Conservation (phyloP, 2,113 vertebrate species). For the Daubentonia madagascariensis region DNA sequence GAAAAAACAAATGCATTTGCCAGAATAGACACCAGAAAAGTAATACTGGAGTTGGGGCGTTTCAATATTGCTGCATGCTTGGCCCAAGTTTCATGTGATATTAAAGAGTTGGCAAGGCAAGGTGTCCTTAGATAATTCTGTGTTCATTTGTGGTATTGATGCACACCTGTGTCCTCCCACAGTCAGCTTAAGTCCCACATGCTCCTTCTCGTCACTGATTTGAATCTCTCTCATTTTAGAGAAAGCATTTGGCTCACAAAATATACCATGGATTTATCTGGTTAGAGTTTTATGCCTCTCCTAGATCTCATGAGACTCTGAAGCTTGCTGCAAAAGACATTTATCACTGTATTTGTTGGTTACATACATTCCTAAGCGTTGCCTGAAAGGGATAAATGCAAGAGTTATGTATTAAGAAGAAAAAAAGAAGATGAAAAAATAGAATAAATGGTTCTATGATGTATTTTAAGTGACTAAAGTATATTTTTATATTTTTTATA, state of each 20-base stretch:
- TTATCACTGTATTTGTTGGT: conserved; percentile 10
- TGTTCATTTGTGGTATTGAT: not conserved
- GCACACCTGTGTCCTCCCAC: not conserved
- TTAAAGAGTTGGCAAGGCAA: not conserved
- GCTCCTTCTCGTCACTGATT: not conserved
- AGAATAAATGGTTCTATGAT: not conserved
- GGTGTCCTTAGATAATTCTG: not conserved
- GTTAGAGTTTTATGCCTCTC: conserved; percentile 4
- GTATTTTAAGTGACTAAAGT: conserved; percentile 48
- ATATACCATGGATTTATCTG: conserved; percentile 12
- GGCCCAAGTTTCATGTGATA: not conserved
- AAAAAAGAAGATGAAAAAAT: not conserved
- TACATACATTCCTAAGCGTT: not conserved
- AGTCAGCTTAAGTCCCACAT: not conserved
- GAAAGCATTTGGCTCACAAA: not conserved
- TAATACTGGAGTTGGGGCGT: not conserved
- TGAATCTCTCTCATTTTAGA: conserved; percentile 43
- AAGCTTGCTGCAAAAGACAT: conserved; percentile 24
- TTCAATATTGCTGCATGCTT: not conserved
- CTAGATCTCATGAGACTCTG: conserved; percentile 40
- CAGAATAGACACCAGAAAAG: not conserved
- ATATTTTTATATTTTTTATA: not conserved
- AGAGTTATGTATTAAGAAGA: not conserved
- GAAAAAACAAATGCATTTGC: not conserved
- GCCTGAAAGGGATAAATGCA: conserved; percentile 52